Base-by-base conservation (phyloP, 2,888 invertebrate genomes). In the Chymomyza fuscimana region DNA sequence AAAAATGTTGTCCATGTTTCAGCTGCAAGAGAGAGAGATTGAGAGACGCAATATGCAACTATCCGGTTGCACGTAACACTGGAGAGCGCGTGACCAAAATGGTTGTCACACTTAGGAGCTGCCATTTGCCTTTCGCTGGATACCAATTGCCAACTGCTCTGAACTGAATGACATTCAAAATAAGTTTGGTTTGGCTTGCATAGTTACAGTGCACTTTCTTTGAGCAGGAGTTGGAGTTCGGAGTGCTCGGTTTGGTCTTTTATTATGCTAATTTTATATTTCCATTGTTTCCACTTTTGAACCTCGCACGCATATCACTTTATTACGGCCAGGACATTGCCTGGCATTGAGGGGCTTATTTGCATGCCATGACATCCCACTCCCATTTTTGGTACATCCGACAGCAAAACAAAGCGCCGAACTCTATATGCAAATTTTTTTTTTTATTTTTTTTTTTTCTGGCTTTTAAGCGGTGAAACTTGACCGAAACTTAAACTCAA, bases 251-350 rank as follows among this genome's bases (percentile, higher is more conserved):
- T 40, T 63, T 50, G 40, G n/a, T 78, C 82, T 88, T 88, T 88
- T 89, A 84, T 82, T 89, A 88, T 88, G 88, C 82, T 89, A 88
- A 88, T 88, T 88, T 83, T 76, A 87, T 88, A 80, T 86, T 78
- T 73, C 84, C 82, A 89, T 88, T 89, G 88, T 89, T 84, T 81
- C 75, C 75, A 73, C 40, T 46, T 46, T 10, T 12, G 40, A 46
- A 46, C 10, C 40, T 10, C 73, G 80, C 75, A 88, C 88, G 87
- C 85, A 86, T 88, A 86, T 86, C 85, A 84, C 88, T 86, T 86
- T 88, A 86, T 86, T 86, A 85, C 80, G 81, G 73, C 65, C 65
- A 68, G 72, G 76, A 69, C 69, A 70, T 68, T 51, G 64, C 66
- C 61, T 52, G 66, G 29, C 46, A 25, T 12, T 52, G 60, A 32